These are phyloP conservation scores for Phyllostomus discolor DNA, from an alignment of 2,113 vertebrate genomes.

Conservation along the genomic window DNA sequence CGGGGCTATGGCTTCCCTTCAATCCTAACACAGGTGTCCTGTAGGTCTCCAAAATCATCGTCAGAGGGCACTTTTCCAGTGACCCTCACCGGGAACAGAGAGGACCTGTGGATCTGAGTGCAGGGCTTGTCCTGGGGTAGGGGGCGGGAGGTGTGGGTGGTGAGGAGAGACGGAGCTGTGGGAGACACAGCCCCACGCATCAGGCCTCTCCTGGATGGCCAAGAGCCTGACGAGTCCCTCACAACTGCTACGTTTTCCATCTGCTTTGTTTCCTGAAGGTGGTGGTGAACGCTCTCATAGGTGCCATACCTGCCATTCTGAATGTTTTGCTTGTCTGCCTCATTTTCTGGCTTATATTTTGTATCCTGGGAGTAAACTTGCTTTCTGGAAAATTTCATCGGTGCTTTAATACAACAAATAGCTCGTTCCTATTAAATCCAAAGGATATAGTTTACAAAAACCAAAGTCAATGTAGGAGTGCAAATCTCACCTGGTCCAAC, in stretches of 20 bases:
- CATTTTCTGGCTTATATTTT: conserved; percentile 86
- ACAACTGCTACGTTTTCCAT: neutral
- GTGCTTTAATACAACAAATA: conserved; percentile 22
- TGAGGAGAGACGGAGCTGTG: neutral
- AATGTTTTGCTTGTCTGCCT: conserved; percentile 83
- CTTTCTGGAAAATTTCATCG: conserved; percentile 75
- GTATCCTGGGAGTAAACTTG: conserved; percentile 78
- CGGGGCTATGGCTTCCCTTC: neutral
- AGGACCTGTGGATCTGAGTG: neutral
- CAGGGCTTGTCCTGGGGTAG: neutral
- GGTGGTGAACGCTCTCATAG: conserved; percentile 80
- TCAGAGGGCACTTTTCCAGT: neutral
- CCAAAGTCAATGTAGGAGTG: fast-evolving
- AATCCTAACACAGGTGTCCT: neutral
- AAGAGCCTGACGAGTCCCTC: too few species aligned
- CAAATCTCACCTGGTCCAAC: conserved; percentile 49
- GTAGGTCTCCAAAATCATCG: neutral
- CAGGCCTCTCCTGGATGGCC: neutral
- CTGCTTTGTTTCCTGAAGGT: conserved; percentile 71
- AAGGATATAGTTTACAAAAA: neutral
- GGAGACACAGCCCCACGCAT: neutral
- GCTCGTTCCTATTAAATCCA: fast-evolving
- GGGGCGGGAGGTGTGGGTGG: too few species aligned
- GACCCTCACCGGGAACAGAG: neutral
- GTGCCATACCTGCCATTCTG: conserved; percentile 83